Percentiles rank a stretch among this genome's conserved stretches.
These are phyloP conservation scores for Lagorchestes hirsutus DNA, from an alignment of 2,797 vertebrate species.

Conservation along the genomic window DNA sequence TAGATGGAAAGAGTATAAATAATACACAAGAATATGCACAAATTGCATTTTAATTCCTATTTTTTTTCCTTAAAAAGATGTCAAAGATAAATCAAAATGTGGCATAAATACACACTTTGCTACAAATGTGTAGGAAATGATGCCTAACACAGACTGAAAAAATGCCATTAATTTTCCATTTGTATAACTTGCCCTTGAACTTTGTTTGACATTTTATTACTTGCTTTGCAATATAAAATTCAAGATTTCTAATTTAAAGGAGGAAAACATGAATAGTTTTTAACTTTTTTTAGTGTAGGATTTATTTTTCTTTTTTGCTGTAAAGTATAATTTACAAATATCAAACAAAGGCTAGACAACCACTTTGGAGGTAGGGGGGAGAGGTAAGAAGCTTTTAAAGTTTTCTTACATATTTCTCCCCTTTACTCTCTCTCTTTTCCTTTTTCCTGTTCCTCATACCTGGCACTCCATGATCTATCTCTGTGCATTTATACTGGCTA, in stretches of 20 bases:
- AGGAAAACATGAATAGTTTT: conserved; percentile 9
- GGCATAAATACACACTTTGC: conserved; percentile 68
- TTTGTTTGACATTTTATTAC: conserved; percentile 75
- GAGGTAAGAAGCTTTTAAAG: background rate
- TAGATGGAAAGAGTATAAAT: conserved; percentile 70
- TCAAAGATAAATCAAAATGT: conserved; percentile 76
- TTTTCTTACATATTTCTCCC: background rate
- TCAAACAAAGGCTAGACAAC: background rate
- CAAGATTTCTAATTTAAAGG: conserved; percentile 65
- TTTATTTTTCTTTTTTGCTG: background rate
- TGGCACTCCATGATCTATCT: background rate
- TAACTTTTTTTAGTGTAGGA: background rate
- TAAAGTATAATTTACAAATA: background rate
- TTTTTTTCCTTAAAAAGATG: conserved; percentile 74
- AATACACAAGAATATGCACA: conserved; percentile 67
- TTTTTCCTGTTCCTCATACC: background rate
- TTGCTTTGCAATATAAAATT: conserved; percentile 68
- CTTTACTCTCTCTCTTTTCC: background rate
- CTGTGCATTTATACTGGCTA: background rate
- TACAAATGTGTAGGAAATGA: conserved; percentile 75
- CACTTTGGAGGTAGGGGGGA: background rate
- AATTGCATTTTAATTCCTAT: conserved; percentile 77
- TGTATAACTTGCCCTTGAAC: conserved; percentile 79
- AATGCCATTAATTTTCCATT: conserved; percentile 81
- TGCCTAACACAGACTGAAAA: conserved; percentile 71